phyloP scores from a whole-genome alignment of 1,140 invertebrate genomes.

The Solenopsis invicta region DNA sequence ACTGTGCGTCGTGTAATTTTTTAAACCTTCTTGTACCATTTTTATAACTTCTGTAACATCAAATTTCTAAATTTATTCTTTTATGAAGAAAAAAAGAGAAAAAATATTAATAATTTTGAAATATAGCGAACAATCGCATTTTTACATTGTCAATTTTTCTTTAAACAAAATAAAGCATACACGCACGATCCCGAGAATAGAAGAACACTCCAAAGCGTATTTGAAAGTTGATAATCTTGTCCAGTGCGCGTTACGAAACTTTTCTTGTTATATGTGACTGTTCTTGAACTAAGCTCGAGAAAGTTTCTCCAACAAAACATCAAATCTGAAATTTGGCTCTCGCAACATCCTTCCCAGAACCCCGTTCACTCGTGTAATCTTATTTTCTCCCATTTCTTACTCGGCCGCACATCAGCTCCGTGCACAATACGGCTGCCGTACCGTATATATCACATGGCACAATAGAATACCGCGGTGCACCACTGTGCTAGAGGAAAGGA shows the following conservation, averaged over 20 bases:
- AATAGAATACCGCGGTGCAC: conserved; percentile 23
- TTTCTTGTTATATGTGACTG: conserved; percentile 5
- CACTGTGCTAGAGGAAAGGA: conserved; percentile 16
- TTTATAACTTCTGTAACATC: neutral
- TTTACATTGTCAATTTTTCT: neutral
- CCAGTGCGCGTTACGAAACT: neutral
- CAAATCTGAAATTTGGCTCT: conserved; percentile 20
- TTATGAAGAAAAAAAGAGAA: neutral
- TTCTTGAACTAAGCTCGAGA: neutral
- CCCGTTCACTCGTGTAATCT: conserved; percentile 23
- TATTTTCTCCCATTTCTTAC: conserved; percentile 53
- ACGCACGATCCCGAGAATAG: neutral
- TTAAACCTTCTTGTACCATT: neutral
- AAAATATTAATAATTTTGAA: neutral
- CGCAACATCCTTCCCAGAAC: conserved; percentile 3
- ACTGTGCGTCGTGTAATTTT: neutral
- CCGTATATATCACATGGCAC: conserved; percentile 37
- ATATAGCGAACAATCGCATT: neutral
- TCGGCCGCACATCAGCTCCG: conserved; percentile 28
- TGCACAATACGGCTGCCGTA: conserved; percentile 19
- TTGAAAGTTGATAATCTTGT: neutral
- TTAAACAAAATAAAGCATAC: neutral
- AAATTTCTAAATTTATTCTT: neutral
- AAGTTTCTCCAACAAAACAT: conserved; percentile 27
- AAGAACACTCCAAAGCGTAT: neutral